Evolutionary conservation across 2,888 invertebrate genomes (phyloP), one percentile per base, ranked within the genome.

Genomic region (Drosophila paranaensis): DNA sequence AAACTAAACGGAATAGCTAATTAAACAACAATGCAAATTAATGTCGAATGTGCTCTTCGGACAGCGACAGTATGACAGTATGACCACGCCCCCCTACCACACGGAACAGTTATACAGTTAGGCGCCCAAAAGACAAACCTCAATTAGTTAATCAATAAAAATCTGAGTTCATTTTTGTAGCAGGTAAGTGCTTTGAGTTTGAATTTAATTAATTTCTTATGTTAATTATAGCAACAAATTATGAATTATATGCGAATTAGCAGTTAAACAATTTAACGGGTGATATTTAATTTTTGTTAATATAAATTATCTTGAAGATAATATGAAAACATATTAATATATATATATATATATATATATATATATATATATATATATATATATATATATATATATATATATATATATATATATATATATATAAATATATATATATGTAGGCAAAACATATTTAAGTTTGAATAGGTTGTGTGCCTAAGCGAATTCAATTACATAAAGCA

Each of bases 261-360:
- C 56, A 55, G 66, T 83, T 77, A 82, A 84, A 78, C 58, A 78
- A 82, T 74, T 78, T 33, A 71, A 84, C 88, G 84, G 75, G 84
- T 84, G 84, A 84, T 84, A 84, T 87, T 87, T 78, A 71, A 78
- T 84, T 82, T 82, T 83, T 80, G 74, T 84, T 81, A 69, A 63
- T 50, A 30, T 42, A 63, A 77, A 60, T 73, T 77, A 77, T 77
- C 73, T 77, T 25, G 39, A 77, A 73, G 77, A 77, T 68, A 76
- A 48, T 43, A 3, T 33, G 45, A 51, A 11, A 42, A n/a, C 39
- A 13, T 11, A 33, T 16, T 11, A 16, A 48, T 10, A 30, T 48
- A n/a, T 5, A n/a, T 4, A 30, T 14, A n/a, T 9, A 53, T 37
- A n/a, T 30, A 30, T n/a, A 20, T 16, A 3, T 30, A 16, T 50